Evolutionary conservation across 2,113 vertebrate species (phyloP).

Genomic region (Ardeotis arabs): DNA sequence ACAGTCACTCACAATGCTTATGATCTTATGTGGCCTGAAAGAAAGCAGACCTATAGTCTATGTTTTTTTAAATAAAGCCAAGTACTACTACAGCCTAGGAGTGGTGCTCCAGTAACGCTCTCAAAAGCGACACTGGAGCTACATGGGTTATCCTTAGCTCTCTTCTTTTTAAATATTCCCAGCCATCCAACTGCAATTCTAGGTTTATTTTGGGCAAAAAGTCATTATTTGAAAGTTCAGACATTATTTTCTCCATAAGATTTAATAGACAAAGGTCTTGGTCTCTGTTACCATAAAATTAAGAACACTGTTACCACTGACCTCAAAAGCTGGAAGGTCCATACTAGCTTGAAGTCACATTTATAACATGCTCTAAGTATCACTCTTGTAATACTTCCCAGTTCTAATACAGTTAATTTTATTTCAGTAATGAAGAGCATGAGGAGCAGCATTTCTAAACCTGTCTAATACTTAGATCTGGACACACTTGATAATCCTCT

Average conservation of each 20-base stretch:
- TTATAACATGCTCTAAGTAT: background rate
- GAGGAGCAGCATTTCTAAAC: background rate
- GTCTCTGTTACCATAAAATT: background rate
- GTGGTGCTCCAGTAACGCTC: background rate
- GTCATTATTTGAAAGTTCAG: background rate
- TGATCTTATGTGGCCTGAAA: background rate
- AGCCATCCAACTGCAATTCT: background rate
- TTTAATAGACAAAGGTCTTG: background rate
- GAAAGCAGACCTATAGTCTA: background rate
- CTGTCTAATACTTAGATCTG: background rate
- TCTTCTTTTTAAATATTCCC: background rate
- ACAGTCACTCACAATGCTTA: background rate
- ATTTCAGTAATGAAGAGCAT: background rate
- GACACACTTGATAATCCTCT: background rate
- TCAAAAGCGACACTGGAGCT: background rate
- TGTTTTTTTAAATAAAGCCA: background rate
- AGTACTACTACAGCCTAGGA: background rate
- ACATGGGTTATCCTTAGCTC: background rate
- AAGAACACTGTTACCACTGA: background rate
- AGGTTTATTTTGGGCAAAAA: background rate
- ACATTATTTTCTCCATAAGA: background rate
- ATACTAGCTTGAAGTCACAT: background rate
- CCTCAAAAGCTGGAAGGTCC: background rate
- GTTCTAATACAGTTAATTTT: background rate
- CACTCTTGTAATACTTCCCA: background rate